A percentile compares a stretch with the other conserved stretches of the same genome.
phyloP scores from a whole-genome alignment of 2,113 vertebrate species.

The Mormoops blainvillei region DNA sequence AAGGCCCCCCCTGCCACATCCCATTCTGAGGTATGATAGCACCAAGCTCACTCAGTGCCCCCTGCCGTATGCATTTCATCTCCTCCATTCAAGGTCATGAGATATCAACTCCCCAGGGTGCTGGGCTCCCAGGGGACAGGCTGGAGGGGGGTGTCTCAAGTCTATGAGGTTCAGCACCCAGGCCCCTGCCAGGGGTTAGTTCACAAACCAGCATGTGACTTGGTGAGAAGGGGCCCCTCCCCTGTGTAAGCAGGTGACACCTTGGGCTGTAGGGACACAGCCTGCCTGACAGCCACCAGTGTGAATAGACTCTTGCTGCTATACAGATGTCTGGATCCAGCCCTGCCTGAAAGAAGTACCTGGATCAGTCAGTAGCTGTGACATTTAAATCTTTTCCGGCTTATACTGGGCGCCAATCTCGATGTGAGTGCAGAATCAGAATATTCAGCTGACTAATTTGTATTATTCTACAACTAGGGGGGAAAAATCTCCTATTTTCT shows the following conservation, averaged over 20 bases:
- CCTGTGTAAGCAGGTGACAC: neutral
- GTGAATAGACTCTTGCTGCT: no score
- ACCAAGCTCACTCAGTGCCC: fast-evolving
- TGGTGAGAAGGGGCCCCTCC: neutral
- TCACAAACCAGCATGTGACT: neutral
- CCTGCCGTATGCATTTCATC: fast-evolving
- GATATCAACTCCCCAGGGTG: neutral
- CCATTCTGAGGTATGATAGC: neutral
- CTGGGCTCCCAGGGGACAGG: neutral
- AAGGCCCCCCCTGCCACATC: fast-evolving
- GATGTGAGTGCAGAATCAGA: fast-evolving
- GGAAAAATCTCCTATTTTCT: fast-evolving
- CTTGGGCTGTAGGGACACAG: neutral
- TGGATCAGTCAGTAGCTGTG: neutral
- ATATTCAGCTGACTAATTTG: fast-evolving
- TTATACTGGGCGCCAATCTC: neutral
- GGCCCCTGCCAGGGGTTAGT: neutral
- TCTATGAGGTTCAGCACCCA: fast-evolving
- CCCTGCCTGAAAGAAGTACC: neutral
- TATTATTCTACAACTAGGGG: no score
- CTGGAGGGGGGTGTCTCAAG: no score
- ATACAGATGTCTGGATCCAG: neutral
- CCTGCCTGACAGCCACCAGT: fast-evolving
- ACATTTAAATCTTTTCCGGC: no score
- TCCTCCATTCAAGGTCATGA: neutral